Evolutionary conservation across 2,888 invertebrate genomes (phyloP).

Genomic region (Trachelus troglodyta): DNA sequence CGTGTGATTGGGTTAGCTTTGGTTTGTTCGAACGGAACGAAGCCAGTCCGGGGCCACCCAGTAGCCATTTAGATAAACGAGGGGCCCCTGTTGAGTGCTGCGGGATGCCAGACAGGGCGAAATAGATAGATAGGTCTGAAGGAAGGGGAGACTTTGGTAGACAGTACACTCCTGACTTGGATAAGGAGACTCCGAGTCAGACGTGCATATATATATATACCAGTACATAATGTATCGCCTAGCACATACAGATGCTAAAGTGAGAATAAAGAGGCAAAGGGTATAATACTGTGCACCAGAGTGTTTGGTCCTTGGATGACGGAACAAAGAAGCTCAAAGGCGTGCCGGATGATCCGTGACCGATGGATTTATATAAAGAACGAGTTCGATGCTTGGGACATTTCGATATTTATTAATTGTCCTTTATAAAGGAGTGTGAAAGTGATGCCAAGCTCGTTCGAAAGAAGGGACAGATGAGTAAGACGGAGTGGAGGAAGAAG

Average conservation of each 20-base stretch:
- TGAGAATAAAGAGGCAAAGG: constrained; percentile 19
- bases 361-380: constrained; percentile 21
- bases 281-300: constrained; percentile 37
- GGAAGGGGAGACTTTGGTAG: constrained; percentile 35
- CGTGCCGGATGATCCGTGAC: constrained; percentile 20
- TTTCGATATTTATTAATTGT: constrained; percentile 19
- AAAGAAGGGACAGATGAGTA: neutral
- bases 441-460: neutral
- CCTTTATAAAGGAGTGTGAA: neutral
- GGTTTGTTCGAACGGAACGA: constrained; percentile 48
- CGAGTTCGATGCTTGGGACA: constrained; percentile 28
- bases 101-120: constrained; percentile 45
- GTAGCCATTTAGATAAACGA: constrained; percentile 65
- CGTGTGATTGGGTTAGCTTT: constrained; percentile 56
- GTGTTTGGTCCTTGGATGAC: constrained; percentile 48
- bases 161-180: neutral
- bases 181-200: neutral
- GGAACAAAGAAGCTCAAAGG: constrained; percentile 42
- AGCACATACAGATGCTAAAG: constrained; percentile 9
- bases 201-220: neutral
- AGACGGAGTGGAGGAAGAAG: neutral
- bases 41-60: constrained; percentile 52
- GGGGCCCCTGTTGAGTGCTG: constrained; percentile 59
- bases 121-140: constrained; percentile 9
- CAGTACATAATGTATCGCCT: neutral